Conservation (phyloP, 1,140 invertebrate species). For the Centruroides vittatus region DNA sequence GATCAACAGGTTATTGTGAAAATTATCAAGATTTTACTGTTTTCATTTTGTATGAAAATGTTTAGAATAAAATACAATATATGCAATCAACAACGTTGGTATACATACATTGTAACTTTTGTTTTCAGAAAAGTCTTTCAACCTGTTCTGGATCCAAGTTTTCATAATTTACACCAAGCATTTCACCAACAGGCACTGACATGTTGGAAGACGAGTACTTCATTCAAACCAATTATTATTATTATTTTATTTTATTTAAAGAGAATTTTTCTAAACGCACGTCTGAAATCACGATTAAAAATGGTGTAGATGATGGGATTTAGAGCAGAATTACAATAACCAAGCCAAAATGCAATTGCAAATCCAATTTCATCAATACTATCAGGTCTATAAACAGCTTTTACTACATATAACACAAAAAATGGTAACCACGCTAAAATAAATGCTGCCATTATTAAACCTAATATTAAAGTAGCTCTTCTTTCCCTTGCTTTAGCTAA, state of each 20-base stretch:
- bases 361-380: slow-evolving; percentile 55
- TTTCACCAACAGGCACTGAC: too few relatives aligned
- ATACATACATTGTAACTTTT: too few relatives aligned
- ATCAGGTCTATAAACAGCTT: slow-evolving; percentile 57
- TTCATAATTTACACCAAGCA: too few relatives aligned
- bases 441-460: slow-evolving; percentile 97
- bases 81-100: too few relatives aligned
- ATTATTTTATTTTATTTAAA: slow-evolving; percentile 53
- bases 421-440: slow-evolving; percentile 98
- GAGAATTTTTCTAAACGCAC: slow-evolving; percentile 86
- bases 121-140: too few relatives aligned
- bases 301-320: slow-evolving; percentile 99
- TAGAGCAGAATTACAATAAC: slow-evolving; percentile 96
- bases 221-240: neutral
- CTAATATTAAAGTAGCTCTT: slow-evolving; percentile 87
- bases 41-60: too few relatives aligned
- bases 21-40: too few relatives aligned
- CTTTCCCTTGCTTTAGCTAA: slow-evolving; percentile 94
- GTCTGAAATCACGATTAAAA: slow-evolving; percentile 96
- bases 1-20: too few relatives aligned
- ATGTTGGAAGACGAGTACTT: too few relatives aligned
- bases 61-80: too few relatives aligned
- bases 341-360: slow-evolving; percentile 94
- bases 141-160: too few relatives aligned
- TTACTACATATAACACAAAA: slow-evolving; percentile 85